Base-by-base conservation (phyloP, 2,888 invertebrate species). In the Microctonus hyperodae region DNA sequence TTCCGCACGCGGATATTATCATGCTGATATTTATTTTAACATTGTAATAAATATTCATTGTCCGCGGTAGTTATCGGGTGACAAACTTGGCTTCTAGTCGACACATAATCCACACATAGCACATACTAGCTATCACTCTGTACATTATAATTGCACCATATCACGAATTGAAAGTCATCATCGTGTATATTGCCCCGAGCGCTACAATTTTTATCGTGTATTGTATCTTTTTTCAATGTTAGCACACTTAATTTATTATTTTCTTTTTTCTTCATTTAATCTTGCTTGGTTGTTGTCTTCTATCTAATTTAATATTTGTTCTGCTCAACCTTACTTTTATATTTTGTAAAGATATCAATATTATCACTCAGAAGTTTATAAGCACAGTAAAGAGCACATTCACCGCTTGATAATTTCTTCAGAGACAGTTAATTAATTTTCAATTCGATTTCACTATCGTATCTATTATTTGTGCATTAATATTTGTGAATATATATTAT, bases 161-260 rank as follows among this genome's bases (percentile, higher is more conserved):
- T 13, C 3, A 51, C 25, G 25, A 51, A 51, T 25, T 51, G 51
- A 51, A 51, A 23, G 51, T 51, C 51, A 51, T 51, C 11, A 51
- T 51, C 11, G 25, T 6, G 11, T n/a, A n/a, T n/a, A n/a, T 50
- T 50, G 13, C 6, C 25, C 4, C 2, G 11, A 22, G 22, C 3
- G 3, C 22, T 11, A n/a, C 10, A 3, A 23, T 51, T 51, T 9
- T 51, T 4, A 51, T 51, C 7, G 44, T 6, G 25, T 23, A 1
- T 23, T n/a, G 23, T 13, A n/a, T 51, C 13, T 51, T 23, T 13
- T 23, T 25, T 51, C 11, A 11, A 2, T 2, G 1, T 23, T 22
- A 25, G 51, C 23, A 51, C 7, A 50, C 7, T 13, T 2, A 25
- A 22, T 6, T 20, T 3, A 50, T 2, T 50, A 7, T 20, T 50